phyloP scores from a whole-genome alignment of 2,113 vertebrate species.

The Phyllostomus discolor region DNA sequence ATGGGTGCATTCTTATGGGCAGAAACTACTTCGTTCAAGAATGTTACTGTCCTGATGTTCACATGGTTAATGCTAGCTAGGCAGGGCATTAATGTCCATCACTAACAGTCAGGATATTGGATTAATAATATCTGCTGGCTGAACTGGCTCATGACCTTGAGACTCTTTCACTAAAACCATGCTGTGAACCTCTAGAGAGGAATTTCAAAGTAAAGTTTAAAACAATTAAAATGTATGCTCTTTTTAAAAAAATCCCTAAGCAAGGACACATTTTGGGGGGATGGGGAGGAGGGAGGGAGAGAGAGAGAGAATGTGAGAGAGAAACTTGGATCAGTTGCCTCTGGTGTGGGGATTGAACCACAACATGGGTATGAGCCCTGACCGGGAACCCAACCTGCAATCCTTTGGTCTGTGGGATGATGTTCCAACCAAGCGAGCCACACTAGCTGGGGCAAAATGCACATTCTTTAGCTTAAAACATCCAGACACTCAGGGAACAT shows the following conservation, averaged over 20 bases:
- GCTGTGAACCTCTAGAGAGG: background rate
- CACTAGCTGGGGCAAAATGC: background rate
- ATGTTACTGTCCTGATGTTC: background rate
- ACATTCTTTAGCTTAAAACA: background rate
- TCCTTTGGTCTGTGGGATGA: too few relatives aligned
- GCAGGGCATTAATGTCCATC: background rate
- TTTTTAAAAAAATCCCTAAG: background rate
- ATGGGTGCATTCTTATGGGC: background rate
- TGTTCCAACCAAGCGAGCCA: too few relatives aligned
- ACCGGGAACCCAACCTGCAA: too few relatives aligned
- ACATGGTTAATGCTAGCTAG: background rate
- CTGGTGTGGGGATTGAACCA: too few relatives aligned
- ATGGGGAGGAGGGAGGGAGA: too few relatives aligned
- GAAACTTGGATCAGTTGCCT: too few relatives aligned
- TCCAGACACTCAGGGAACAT: background rate
- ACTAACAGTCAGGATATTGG: background rate
- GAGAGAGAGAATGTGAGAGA: too few relatives aligned
- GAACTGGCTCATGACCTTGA: background rate
- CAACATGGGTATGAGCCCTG: too few relatives aligned
- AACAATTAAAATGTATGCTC: background rate
- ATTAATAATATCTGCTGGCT: background rate
- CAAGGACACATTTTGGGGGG: background rate
- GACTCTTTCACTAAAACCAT: background rate
- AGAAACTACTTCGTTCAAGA: background rate
- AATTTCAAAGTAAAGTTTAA: background rate